Base-by-base conservation (phyloP, 2,888 invertebrate species). In the Torymus aiolomorphi region DNA sequence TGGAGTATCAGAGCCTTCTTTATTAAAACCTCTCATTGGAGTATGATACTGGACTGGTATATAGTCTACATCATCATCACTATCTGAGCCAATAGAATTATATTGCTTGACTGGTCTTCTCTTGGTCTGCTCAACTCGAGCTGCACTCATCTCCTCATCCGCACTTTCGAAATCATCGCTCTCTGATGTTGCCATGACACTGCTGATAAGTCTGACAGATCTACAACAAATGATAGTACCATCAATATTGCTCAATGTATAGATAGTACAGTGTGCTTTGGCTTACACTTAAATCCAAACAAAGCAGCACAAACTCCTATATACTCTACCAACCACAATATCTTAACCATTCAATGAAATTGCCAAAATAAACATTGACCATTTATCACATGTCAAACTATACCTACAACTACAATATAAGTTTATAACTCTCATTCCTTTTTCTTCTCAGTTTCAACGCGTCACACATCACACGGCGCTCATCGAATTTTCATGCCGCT, bases 141-240 rank as follows among this genome's bases (percentile, higher is more conserved):
- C 42, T 8, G 84, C 86, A 74, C 90, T 91, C 82, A 92, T 91
- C 52, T 94, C 94, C 86, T 95, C 95, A 85, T 95, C 95, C 4
- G 95, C 95, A 91, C 95, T 95, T 89, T 95, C 95, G 88, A 95
- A 95, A 87, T 93, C 94, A 86, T 95, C 95, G 89, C 94, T 95
- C 83, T 95, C 95, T 83, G 95, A 95, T 54, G 94, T 93, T 86
- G 94, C 93, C 95, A 95, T 82, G 13, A 62, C 72, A 62, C 20
- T 69, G 31, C 52, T 65, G 79, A 79, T 75, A 70, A 77, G n/a
- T 63, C 0, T 54, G 74, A 74, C 63, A 65, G 57, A 70, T 70
- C 80, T 77, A 65, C 24, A 77, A 52, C 3, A 56, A 70, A 69
- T 5, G n/a, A 65, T 14, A 72, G 18, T n/a, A 18, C 51, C 49